Evolutionary conservation across 1,140 invertebrate species (phyloP), one percentile per base, ranked within the genome.

Genomic region (Sinonovacula constricta): DNA sequence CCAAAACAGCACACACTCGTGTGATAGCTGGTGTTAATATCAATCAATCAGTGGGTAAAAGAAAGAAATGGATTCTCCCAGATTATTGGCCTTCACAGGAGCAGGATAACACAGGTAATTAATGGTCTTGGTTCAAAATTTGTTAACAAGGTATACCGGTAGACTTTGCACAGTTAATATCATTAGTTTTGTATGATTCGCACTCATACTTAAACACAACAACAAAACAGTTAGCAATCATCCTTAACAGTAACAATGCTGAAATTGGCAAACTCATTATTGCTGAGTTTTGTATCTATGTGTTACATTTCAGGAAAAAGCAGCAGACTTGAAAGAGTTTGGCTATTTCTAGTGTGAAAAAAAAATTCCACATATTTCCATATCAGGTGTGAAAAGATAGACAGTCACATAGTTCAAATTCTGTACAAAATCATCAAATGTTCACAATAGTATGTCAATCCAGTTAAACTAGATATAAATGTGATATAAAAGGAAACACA

Each of bases 51-150:
- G 54, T 22, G 18, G 18, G 14, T 33, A 15, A 53, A 22, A 51
- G 75, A 26, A 78, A 70, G 33, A 78, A 78, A 63, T 78, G 75
- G 75, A 34, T 69, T 12, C 36, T 69, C 12, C 66, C 75, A 31
- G 65, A 70, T 34, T 28, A 51, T 63, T 78, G 75, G 66, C 59
- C 66, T 22, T 3, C 5, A 49, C 66, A 70, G 33, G 22, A 66
- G 3, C 39, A 45, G 18, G 33, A 2, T 22, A 60, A 30, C 18
- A 39, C 53, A 56, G 70, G 57, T 34, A 49, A 39, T 72, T 36
- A 28, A 22, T 7, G 15, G 10, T 18, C 31, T 30, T 28, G n/a
- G 30, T 12, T 30, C 4, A 60, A 3, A 26, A 18, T 22, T 62
- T 31, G 33, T 31, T 14, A 62, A 31, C 59, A 36, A 34, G 31